Evolutionary conservation across 2,113 vertebrate species (phyloP).

Genomic region (Psittacara wagleri): DNA sequence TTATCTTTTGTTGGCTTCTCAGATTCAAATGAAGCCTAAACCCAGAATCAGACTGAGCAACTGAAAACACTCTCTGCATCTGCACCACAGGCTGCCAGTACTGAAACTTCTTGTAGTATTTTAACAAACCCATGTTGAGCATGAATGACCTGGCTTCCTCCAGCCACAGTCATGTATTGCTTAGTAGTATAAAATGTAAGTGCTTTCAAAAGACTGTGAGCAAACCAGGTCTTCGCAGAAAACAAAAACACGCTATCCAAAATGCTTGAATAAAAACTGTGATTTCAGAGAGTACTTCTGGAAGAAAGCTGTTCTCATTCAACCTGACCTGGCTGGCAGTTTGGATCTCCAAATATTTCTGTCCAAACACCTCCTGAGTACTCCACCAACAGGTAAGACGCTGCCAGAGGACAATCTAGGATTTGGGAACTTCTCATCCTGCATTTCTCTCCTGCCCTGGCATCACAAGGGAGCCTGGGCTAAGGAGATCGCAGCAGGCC

Average conservation of each 20-base stretch:
- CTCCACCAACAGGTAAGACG: neutral
- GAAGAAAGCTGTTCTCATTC: neutral
- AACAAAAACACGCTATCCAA: neutral
- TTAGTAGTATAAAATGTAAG: neutral
- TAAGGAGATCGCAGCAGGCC: neutral
- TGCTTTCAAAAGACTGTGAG: neutral
- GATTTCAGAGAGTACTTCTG: neutral
- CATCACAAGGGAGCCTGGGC: fast-evolving
- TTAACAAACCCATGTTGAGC: neutral
- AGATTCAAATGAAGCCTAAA: neutral
- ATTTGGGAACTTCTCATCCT: neutral
- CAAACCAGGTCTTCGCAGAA: neutral
- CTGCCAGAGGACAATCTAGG: neutral
- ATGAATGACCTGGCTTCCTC: neutral
- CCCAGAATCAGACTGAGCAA: neutral
- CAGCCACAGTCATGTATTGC: neutral
- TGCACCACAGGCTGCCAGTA: neutral
- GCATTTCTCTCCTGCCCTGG: neutral
- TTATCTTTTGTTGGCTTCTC: neutral
- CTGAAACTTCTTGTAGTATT: neutral
- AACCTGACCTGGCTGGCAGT: neutral
- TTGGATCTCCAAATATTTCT: neutral
- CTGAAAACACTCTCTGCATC: neutral
- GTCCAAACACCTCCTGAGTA: neutral
- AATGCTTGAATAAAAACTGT: neutral